These are phyloP conservation scores for Phalacrocorax brasilianus DNA, from an alignment of 2,113 vertebrate species.

Conservation along the genomic window DNA sequence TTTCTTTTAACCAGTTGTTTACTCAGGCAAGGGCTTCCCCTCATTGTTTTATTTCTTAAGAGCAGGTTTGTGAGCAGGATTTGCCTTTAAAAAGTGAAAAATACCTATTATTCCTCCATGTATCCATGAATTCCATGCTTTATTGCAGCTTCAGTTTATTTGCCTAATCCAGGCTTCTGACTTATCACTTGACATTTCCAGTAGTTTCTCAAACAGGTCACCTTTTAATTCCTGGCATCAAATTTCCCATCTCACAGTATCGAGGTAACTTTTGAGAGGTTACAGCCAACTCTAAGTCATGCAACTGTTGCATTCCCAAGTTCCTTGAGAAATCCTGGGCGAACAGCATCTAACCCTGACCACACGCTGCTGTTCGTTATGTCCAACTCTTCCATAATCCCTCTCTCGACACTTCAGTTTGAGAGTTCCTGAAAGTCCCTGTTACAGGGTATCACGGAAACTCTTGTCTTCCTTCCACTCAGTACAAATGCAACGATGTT, in stretches of 20 bases:
- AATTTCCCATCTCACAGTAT: not conserved
- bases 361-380: not conserved
- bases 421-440: not conserved
- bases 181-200: not conserved
- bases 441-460: not conserved
- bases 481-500: not conserved
- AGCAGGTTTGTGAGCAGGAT: not conserved
- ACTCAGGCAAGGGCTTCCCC: not conserved
- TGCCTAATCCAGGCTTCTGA: not conserved
- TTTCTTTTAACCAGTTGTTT: not conserved
- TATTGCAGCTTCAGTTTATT: not conserved
- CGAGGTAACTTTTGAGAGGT: not conserved
- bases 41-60: not conserved
- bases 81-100: not conserved
- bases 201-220: not conserved
- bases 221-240: not conserved
- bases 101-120: accelerated
- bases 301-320: accelerated
- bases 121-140: not conserved
- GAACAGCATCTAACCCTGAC: not conserved
- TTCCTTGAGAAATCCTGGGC: not conserved
- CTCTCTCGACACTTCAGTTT: not conserved
- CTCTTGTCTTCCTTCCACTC: not conserved
- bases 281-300: no score
- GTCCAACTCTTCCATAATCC: not conserved